These are phyloP conservation scores for Cottoperca gobio DNA, from an alignment of 2,797 vertebrate species.

Conservation along the genomic window DNA sequence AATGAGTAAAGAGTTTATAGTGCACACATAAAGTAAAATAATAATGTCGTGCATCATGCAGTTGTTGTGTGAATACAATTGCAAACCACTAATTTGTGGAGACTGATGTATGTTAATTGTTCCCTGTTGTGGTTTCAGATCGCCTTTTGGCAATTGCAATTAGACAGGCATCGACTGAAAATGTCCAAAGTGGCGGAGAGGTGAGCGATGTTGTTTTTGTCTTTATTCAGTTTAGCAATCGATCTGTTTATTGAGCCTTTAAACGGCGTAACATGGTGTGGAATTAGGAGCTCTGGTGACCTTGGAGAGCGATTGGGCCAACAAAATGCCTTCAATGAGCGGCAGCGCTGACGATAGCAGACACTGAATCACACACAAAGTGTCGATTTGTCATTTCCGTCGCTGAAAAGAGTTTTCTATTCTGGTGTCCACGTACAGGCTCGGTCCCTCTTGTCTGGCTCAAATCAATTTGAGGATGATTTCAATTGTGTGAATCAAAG, in stretches of 20 bases:
- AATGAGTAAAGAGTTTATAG: background rate
- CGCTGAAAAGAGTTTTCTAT: conserved; percentile 23
- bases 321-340: conserved; percentile 31
- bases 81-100: background rate
- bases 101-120: conserved; percentile 58
- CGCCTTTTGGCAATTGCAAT: conserved; percentile 97
- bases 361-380: conserved; percentile 28
- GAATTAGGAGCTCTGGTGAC: conserved; percentile 67
- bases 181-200: conserved; percentile 99
- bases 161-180: conserved; percentile 98
- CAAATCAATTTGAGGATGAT: background rate
- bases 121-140: conserved; percentile 88
- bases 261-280: conserved; percentile 50
- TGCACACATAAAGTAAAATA: background rate
- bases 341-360: conserved; percentile 22
- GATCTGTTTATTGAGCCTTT: conserved; percentile 77
- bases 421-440: conserved; percentile 3
- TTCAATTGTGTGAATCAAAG: background rate
- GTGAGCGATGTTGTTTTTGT: conserved; percentile 82
- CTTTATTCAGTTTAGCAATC: conserved; percentile 76
- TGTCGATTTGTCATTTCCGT: conserved; percentile 40
- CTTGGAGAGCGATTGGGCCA: conserved; percentile 49
- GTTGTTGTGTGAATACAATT: background rate
- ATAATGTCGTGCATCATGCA: background rate
- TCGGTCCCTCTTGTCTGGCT: conserved; percentile 5